These are phyloP conservation scores for Pempheris klunzingeri DNA, from an alignment of 2,797 vertebrate genomes.

Conservation along the genomic window DNA sequence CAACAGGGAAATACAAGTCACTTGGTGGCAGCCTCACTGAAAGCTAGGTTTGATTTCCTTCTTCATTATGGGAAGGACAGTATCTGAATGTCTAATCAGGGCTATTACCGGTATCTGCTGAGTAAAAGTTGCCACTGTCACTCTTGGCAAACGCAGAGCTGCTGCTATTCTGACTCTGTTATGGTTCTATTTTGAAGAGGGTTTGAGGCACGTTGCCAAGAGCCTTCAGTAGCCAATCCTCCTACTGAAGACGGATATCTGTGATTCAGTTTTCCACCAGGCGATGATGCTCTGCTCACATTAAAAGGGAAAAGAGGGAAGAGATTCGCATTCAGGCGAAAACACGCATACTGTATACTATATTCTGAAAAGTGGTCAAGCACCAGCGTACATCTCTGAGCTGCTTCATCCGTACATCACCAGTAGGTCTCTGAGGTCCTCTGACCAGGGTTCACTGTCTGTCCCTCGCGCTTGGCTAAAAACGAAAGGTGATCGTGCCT, in stretches of 20 bases:
- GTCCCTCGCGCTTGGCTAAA: no score
- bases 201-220: conserved; percentile 34
- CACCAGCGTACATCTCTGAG: no score
- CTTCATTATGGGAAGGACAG: conserved; percentile 11
- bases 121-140: conserved; percentile 41
- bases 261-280: conserved; percentile 45
- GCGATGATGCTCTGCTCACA: conserved; percentile 33
- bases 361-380: no score
- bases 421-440: no score
- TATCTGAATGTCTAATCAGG: conserved; percentile 32
- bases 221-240: conserved; percentile 26
- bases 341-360: not conserved
- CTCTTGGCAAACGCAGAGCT: conserved; percentile 39
- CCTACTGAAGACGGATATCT: conserved; percentile 30
- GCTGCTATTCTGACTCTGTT: conserved; percentile 40
- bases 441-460: no score
- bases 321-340: no score
- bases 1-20: conserved; percentile 20
- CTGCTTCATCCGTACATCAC: no score
- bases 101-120: conserved; percentile 28
- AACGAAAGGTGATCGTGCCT: no score
- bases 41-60: conserved; percentile 30
- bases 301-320: not conserved
- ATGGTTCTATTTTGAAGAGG: conserved; percentile 48
- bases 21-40: not conserved